Conservation (phyloP, 1,140 invertebrate genomes). For the Drosophila nannoptera region DNA sequence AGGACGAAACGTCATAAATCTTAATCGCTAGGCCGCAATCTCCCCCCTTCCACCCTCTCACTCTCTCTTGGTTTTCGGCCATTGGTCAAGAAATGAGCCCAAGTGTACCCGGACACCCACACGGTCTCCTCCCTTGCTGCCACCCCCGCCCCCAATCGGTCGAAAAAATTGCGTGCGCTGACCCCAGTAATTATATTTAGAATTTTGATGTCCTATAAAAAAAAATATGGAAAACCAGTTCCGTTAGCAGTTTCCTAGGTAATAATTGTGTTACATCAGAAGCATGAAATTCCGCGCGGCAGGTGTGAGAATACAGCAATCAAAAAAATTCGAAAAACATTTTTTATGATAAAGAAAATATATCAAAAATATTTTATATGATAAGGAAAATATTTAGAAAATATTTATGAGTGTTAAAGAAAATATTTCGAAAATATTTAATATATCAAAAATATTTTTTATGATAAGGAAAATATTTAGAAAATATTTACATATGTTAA, state of each 20-base stretch:
- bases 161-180: slow-evolving; percentile 33
- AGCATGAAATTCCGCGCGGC: no score
- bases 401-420: no score
- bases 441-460: no score
- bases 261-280: no score
- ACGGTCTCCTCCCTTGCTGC: background rate
- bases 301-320: no score
- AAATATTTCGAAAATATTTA: no score
- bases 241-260: background rate
- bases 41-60: slow-evolving; percentile 5
- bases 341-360: no score
- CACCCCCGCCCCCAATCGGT: background rate
- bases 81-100: slow-evolving; percentile 13
- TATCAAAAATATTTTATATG: no score
- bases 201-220: slow-evolving; percentile 8
- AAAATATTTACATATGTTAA: no score
- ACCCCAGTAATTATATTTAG: slow-evolving; percentile 20
- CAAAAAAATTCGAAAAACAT: no score
- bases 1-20: slow-evolving; percentile 51
- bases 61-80: background rate
- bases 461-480: no score
- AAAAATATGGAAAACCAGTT: background rate
- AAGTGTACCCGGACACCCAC: background rate
- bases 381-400: no score
- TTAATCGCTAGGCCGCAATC: slow-evolving; percentile 52